Percentiles rank a stretch among this genome's conserved stretches.
phyloP scores from a whole-genome alignment of 2,113 vertebrate genomes.

The Atlantisia rogersi region DNA sequence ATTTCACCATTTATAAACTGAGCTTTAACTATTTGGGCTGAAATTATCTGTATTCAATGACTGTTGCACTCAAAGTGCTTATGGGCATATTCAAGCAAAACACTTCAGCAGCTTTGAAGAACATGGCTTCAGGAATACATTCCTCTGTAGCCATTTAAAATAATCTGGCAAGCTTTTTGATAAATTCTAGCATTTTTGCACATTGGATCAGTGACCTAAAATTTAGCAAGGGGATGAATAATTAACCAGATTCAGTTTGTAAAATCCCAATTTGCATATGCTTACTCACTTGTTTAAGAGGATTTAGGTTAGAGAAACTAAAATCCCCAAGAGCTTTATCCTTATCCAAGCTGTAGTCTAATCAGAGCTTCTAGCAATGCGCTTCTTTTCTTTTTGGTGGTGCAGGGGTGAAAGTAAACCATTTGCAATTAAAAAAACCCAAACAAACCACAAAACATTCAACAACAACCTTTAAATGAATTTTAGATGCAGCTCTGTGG shows the following conservation, averaged over 20 bases:
- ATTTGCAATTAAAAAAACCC: not conserved
- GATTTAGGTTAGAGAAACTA: not conserved
- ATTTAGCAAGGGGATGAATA: not conserved
- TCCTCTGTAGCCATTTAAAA: not conserved
- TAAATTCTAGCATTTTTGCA: not conserved
- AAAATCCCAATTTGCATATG: not conserved
- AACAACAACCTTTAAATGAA: not conserved
- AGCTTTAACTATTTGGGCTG: not conserved
- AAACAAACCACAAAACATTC: not conserved
- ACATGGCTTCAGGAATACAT: not conserved
- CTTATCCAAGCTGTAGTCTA: not conserved
- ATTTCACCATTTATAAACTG: not conserved
- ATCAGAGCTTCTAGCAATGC: not conserved
- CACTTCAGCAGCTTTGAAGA: not conserved
- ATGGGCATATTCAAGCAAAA: not conserved
- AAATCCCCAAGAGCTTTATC: not conserved
- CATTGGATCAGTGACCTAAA: not conserved
- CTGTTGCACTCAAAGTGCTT: not conserved
- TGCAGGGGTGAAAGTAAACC: fast-evolving
- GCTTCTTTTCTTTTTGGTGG: fast-evolving
- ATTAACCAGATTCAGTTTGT: not conserved
- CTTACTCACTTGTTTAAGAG: not conserved
- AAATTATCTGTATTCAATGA: not conserved
- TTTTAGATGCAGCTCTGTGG: not conserved
- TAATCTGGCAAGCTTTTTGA: not conserved